Percentiles rank a stretch among this genome's conserved stretches.
These are phyloP conservation scores for Malurus alboscapulatus DNA, from an alignment of 2,113 vertebrate genomes.

Conservation along the genomic window DNA sequence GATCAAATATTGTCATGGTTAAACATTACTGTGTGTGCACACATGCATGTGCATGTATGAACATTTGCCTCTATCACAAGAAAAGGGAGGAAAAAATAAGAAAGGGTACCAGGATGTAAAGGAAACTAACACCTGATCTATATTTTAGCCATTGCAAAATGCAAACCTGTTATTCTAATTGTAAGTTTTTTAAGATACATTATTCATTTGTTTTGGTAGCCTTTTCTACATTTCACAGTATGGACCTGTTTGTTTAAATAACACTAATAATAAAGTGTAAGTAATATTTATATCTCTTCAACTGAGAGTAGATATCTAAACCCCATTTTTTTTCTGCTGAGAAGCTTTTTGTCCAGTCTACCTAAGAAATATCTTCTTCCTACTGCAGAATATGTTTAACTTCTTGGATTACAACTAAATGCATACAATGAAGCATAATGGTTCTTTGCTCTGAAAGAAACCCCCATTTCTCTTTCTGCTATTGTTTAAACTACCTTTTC, in stretches of 20 bases:
- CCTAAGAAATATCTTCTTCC: not conserved
- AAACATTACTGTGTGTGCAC: not conserved
- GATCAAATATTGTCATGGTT: not conserved
- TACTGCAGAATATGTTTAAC: not conserved
- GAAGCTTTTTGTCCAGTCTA: not conserved
- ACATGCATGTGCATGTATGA: rapidly evolving
- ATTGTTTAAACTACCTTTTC: not conserved
- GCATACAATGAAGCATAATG: not conserved
- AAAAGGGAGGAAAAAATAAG: not conserved
- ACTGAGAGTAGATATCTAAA: not conserved
- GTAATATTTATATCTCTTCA: not conserved
- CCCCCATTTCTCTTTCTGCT: not conserved
- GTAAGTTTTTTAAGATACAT: not conserved
- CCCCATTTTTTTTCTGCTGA: not conserved
- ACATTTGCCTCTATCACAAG: not conserved
- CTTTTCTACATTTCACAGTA: not conserved
- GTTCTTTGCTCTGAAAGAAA: not conserved
- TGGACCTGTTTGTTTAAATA: not conserved
- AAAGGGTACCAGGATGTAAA: not conserved
- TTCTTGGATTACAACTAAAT: not conserved
- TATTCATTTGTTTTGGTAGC: not conserved
- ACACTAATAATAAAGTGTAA: not conserved
- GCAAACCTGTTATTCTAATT: not conserved
- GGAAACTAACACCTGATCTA: not conserved
- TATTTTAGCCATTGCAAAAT: not conserved